Percentiles rank a stretch among this genome's conserved stretches.
Conservation (phyloP, 2,797 vertebrate species). For the Lycodopsis pacificus region DNA sequence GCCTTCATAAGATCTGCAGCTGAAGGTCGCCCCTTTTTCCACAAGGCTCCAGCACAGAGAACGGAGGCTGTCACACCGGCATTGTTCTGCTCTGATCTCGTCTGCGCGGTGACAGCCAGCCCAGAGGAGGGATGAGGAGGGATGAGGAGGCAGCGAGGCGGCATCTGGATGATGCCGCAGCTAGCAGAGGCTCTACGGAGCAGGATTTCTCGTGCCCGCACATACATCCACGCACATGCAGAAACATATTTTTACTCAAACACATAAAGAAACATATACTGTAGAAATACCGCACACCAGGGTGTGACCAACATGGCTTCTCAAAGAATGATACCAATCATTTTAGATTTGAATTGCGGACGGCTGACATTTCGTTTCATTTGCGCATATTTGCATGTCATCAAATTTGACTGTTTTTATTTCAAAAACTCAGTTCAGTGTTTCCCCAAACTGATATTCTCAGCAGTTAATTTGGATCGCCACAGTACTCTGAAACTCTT, state of each 20-base stretch:
- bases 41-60: conserved; percentile 58
- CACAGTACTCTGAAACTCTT: neutral
- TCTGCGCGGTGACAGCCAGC: conserved; percentile 69
- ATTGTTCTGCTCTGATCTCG: conserved; percentile 66
- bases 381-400: conserved; percentile 7
- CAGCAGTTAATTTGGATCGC: conserved; percentile 9
- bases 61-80: conserved; percentile 56
- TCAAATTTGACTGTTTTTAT: conserved; percentile 2
- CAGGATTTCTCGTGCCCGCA: conserved; percentile 23
- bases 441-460: conserved; percentile 2
- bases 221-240: conserved; percentile 33
- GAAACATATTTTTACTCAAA: conserved; percentile 23
- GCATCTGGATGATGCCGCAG: conserved; percentile 59
- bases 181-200: conserved; percentile 46
- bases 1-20: conserved; percentile 61
- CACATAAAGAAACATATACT: conserved; percentile 26
- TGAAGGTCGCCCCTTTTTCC: conserved; percentile 67
- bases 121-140: conserved; percentile 31
- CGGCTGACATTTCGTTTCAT: conserved; percentile 18
- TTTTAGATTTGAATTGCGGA: neutral
- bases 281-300: conserved; percentile 29
- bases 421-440: neutral
- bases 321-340: neutral
- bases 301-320: conserved; percentile 16
- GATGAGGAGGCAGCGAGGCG: conserved; percentile 42